These are phyloP conservation scores for Acanthis flammea DNA, from an alignment of 2,797 vertebrate species.

Conservation along the genomic window DNA sequence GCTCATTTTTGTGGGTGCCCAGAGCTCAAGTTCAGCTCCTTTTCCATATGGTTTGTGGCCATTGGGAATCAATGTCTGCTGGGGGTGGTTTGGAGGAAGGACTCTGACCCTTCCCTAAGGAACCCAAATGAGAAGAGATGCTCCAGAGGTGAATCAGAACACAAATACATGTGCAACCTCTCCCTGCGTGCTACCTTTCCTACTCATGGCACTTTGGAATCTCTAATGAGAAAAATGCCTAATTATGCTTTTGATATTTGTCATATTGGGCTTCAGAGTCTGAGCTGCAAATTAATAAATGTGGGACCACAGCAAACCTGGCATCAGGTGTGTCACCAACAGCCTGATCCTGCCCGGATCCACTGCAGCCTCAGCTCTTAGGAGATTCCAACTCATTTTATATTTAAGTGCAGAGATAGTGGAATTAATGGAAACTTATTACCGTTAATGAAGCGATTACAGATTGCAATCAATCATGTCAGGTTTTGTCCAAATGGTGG, in stretches of 20 bases:
- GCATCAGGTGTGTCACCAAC: background rate
- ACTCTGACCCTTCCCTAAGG: background rate
- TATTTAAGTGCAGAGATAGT: conserved; percentile 20
- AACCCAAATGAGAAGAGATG: background rate
- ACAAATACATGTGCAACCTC: rapidly evolving
- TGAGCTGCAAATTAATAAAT: background rate
- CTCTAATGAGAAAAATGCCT: background rate
- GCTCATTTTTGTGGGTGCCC: background rate
- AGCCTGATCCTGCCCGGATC: background rate
- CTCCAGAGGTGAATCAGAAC: background rate
- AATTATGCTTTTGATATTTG: background rate
- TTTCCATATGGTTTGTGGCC: background rate
- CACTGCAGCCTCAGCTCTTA: background rate
- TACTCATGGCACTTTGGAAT: background rate
- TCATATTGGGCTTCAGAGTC: background rate
- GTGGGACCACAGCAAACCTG: background rate
- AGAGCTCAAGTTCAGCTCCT: background rate
- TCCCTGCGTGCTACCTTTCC: background rate
- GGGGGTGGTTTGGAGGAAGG: background rate
- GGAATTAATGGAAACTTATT: conserved; percentile 49
- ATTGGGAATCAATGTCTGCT: background rate
- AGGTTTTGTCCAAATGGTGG: background rate
- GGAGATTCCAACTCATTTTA: background rate
- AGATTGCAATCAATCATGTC: conserved; percentile 29
- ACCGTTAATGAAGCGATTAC: conserved; percentile 2